These are phyloP conservation scores for Bradynema listronoti DNA, from an alignment of 1,140 invertebrate species.

Conservation along the genomic window DNA sequence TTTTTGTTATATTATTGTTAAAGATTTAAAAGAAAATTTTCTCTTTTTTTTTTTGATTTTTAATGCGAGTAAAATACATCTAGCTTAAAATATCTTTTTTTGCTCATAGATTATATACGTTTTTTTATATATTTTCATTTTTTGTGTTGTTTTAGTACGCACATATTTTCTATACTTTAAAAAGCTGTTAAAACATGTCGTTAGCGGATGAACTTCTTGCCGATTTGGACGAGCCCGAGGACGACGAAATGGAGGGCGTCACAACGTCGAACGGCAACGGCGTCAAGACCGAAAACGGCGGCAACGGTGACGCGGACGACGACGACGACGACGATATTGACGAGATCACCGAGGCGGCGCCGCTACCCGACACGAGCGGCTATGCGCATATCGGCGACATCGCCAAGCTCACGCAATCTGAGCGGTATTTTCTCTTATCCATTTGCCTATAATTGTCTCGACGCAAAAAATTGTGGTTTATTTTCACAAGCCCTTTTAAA, in stretches of 20 bases:
- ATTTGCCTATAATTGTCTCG: background rate
- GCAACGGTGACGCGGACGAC: slow-evolving; percentile 10
- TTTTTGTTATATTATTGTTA: slow-evolving; percentile 17
- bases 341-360: slow-evolving; percentile 50
- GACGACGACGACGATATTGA: slow-evolving; percentile 53
- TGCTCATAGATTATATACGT: no score
- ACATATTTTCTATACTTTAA: no score
- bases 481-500: background rate
- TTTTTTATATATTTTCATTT: no score
- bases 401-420: slow-evolving; percentile 43
- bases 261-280: background rate
- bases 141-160: no score
- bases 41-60: no score
- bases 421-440: slow-evolving; percentile 19
- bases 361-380: slow-evolving; percentile 17
- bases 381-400: slow-evolving; percentile 44
- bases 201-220: slow-evolving; percentile 56
- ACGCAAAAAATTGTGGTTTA: background rate
- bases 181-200: slow-evolving; percentile 54
- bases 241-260: slow-evolving; percentile 46
- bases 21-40: slow-evolving; percentile 3
- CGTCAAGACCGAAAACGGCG: no score
- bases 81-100: no score
- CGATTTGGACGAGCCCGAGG: slow-evolving; percentile 53
- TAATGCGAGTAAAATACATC: no score